phyloP scores from a whole-genome alignment of 2,797 vertebrate genomes.

The Phataginus tetradactyla region DNA sequence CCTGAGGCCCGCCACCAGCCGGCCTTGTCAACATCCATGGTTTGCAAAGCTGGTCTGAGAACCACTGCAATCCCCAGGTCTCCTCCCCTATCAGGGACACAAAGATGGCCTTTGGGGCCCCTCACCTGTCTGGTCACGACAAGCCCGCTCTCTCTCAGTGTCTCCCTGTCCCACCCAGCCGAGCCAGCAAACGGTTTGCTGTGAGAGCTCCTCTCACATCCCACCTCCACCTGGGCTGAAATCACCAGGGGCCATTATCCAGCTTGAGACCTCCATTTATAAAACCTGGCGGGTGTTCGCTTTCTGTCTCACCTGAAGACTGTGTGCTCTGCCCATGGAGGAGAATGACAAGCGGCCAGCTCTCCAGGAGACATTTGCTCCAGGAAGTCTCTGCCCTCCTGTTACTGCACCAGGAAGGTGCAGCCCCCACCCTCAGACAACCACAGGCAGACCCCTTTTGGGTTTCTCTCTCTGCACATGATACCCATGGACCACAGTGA shows the following conservation, averaged over 20 bases:
- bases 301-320: background rate
- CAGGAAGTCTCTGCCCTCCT: background rate
- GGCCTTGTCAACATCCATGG: background rate
- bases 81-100: background rate
- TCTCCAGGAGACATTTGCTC: fast-evolving
- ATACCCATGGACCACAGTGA: background rate
- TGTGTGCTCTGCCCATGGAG: background rate
- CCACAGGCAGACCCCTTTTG: background rate
- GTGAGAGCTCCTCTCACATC: fast-evolving
- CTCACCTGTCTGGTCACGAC: fast-evolving
- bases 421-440: background rate
- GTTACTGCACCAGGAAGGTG: background rate
- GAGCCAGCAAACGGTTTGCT: fast-evolving
- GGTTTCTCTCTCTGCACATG: background rate
- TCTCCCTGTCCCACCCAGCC: background rate
- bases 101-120: fast-evolving
- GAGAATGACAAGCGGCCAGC: fast-evolving
- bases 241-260: background rate
- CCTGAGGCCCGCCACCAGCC: fast-evolving
- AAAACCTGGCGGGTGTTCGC: background rate
- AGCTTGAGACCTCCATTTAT: background rate
- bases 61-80: fast-evolving
- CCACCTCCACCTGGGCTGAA: background rate
- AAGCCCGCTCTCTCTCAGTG: background rate
- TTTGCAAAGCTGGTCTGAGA: background rate